These are phyloP conservation scores for Lagenorhynchus albirostris DNA, from an alignment of 2,113 vertebrate genomes.

Conservation along the genomic window DNA sequence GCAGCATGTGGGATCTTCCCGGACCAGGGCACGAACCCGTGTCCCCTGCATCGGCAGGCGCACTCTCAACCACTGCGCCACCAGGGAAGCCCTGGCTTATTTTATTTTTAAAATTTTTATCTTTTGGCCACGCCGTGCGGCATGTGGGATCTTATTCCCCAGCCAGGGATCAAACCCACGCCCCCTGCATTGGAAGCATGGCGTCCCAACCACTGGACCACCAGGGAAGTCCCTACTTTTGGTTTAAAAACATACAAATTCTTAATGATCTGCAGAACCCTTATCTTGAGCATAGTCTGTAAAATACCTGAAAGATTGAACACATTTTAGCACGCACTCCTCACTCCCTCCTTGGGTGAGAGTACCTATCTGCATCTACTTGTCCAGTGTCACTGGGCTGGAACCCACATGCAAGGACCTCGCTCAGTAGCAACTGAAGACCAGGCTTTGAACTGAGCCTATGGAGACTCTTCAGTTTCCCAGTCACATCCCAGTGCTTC, in stretches of 20 bases:
- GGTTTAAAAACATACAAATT: background rate
- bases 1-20: too few relatives aligned
- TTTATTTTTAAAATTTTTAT: too few relatives aligned
- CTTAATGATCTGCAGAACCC: background rate
- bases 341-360: background rate
- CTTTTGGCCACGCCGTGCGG: too few relatives aligned
- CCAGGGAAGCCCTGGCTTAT: background rate
- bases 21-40: too few relatives aligned
- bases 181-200: too few relatives aligned
- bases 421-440: background rate
- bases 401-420: background rate
- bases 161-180: too few relatives aligned
- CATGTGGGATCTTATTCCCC: too few relatives aligned
- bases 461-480: background rate
- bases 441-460: background rate
- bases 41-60: too few relatives aligned
- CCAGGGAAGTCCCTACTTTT: background rate
- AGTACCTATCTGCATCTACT: background rate
- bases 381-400: background rate
- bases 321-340: background rate
- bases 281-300: background rate
- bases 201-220: too few relatives aligned
- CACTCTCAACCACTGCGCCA: too few relatives aligned
- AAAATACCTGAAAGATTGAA: accelerated
- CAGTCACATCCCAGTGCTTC: background rate